Base-by-base conservation (phyloP, 1,140 invertebrate species). In the Atta texana region DNA sequence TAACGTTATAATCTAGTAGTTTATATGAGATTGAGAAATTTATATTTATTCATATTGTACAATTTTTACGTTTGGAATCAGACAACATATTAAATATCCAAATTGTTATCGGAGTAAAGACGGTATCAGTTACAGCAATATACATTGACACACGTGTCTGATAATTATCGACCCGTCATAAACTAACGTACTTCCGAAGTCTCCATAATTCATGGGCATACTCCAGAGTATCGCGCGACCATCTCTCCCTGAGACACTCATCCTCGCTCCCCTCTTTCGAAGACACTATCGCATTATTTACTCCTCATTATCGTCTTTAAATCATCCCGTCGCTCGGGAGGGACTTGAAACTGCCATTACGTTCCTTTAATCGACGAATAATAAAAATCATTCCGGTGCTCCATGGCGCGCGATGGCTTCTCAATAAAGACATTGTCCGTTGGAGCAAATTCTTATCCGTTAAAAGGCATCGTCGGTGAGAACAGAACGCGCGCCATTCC, bases 401-500 rank as follows among this genome's bases (percentile, higher is more conserved):
- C 55, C 55, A 64, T 61, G 77, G 34, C 76, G 90, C 82, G 86
- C 91, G 90, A 89, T 92, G 88, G 82, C 90, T 92, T 94, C 87
- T 89, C 94, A 94, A 95, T 94, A 94, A 94, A 94, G 93, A 94
- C 94, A 94, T 94, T 94, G 94, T 93, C 92, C 92, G 89, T 24
- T 80, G 89, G 86, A 92, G 93, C 91, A 92, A 93, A 94, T 93
- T 92, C 92, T 93, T 93, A 93, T 94, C 93, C 91, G 91, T 91
- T 93, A 90, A 94, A 94, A 92, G 82, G 78, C 91, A 90, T 85
- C 82, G 78, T 80, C 61, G 63, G 87, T 89, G 66, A 85, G 64
- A 57, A 78, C 39, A 78, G 85, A 86, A 86, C 63, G 64, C 63
- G 51, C 75, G 21, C 63, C 84, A 55, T 78, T 80, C 69, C 72